These are phyloP conservation scores for Drosophila novamexicana DNA, from an alignment of 1,140 invertebrate species.

Conservation along the genomic window DNA sequence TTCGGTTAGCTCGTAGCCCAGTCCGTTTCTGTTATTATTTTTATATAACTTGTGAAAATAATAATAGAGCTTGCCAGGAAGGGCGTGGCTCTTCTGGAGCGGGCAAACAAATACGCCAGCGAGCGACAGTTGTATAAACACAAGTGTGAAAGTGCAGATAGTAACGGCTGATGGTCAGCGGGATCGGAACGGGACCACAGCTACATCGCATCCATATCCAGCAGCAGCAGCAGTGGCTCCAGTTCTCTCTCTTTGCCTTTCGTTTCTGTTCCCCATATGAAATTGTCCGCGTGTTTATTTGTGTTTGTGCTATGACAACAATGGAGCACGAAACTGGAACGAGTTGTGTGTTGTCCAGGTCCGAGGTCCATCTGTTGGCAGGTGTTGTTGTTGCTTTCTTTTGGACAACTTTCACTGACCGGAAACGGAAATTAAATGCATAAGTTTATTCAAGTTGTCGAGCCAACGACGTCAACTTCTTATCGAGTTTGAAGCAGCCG, in stretches of 20 bases:
- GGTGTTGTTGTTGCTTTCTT: conserved; percentile 69
- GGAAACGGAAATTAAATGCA: conserved; percentile 81
- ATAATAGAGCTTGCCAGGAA: conserved; percentile 60
- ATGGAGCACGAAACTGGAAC: conserved; percentile 17
- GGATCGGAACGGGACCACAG: conserved; percentile 14
- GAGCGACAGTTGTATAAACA: conserved; percentile 79
- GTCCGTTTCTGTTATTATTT: conserved; percentile 70
- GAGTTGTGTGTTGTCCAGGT: conserved; percentile 25
- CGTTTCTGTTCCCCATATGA: conserved; percentile 30
- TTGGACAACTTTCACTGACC: conserved; percentile 71
- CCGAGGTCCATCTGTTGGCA: conserved; percentile 36
- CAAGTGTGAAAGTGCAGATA: conserved; percentile 81
- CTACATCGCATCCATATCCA: conserved; percentile 16
- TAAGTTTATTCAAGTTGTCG: conserved; percentile 62
- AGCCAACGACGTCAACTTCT: conserved; percentile 33
- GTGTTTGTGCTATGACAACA: conserved; percentile 67
- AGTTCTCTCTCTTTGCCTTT: not conserved
- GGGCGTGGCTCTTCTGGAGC: conserved; percentile 29
- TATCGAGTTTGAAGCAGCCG: conserved; percentile 51
- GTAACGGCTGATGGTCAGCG: conserved; percentile 53
- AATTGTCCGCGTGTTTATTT: conserved; percentile 65
- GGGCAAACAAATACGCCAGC: conserved; percentile 49
- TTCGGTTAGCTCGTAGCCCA: conserved; percentile 42
- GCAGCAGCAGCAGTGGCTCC: conserved; percentile 31
- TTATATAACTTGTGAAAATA: conserved; percentile 82